Percentiles rank a stretch among this genome's conserved stretches.
Evolutionary conservation across 2,797 vertebrate species (phyloP).

Genomic region (Chrosomus eos): DNA sequence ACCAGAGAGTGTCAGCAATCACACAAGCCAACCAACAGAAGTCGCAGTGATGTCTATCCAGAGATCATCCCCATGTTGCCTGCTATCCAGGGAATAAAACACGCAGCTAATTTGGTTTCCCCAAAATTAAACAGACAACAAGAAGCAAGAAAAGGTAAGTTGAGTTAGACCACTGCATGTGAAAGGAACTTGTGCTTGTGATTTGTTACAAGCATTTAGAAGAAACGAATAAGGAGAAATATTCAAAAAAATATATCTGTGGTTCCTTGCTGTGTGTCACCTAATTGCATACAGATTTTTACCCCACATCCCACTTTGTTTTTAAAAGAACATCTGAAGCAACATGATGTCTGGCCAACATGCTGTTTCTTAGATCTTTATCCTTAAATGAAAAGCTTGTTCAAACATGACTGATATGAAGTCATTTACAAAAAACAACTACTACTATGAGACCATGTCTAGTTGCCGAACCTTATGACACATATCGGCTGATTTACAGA

Average conservation of each 20-base stretch:
- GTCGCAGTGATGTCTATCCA: constrained; percentile 78
- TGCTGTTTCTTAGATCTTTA: constrained; percentile 26
- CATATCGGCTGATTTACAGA: constrained; percentile 61
- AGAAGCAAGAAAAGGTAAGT: constrained; percentile 74
- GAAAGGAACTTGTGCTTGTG: not conserved
- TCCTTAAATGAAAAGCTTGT: constrained; percentile 35
- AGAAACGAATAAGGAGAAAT: not conserved
- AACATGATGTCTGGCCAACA: constrained; percentile 7
- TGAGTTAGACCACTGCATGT: not conserved
- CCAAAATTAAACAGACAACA: constrained; percentile 70
- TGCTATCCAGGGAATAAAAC: constrained; percentile 68
- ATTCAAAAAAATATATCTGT: not conserved
- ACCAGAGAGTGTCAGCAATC: constrained; percentile 69
- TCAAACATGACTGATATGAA: constrained; percentile 42
- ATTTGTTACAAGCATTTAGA: not conserved
- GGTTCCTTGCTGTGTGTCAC: constrained; percentile 14
- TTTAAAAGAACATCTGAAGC: constrained; percentile 31
- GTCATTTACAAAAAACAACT: constrained; percentile 36
- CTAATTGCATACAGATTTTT: constrained; percentile 27
- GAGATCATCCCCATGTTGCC: constrained; percentile 73
- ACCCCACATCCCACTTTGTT: constrained; percentile 25
- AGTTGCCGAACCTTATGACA: constrained; percentile 5
- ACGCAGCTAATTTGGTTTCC: constrained; percentile 64
- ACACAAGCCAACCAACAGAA: constrained; percentile 74
- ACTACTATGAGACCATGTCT: constrained; percentile 27